These are phyloP conservation scores for Myotis davidii DNA, from an alignment of 2,113 vertebrate genomes.

Conservation along the genomic window DNA sequence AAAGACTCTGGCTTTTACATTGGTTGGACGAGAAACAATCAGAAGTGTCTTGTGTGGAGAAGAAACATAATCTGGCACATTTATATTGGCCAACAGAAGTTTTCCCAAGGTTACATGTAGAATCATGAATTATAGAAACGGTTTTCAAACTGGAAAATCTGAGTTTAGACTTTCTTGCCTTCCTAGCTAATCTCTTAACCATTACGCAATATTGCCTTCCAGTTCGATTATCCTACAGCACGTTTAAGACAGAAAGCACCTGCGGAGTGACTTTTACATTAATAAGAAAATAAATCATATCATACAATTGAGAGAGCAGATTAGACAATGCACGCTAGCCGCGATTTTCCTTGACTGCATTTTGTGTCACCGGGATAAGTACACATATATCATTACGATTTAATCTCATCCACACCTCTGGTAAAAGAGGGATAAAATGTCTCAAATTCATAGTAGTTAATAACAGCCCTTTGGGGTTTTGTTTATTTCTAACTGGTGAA, in stretches of 20 bases:
- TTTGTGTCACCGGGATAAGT: neutral
- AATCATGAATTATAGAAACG: neutral
- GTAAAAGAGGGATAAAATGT: conserved; percentile 13
- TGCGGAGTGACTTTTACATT: neutral
- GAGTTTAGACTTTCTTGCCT: neutral
- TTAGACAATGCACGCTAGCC: neutral
- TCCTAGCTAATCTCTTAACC: neutral
- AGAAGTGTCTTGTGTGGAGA: neutral
- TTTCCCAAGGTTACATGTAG: neutral
- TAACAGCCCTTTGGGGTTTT: conserved; percentile 40
- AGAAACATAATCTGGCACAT: neutral
- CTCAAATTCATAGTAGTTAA: conserved; percentile 25
- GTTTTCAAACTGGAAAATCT: neutral
- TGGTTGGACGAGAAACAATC: neutral
- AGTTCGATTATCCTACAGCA: neutral
- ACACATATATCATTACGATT: neutral
- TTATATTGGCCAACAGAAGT: neutral
- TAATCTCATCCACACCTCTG: conserved; percentile 8
- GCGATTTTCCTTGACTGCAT: neutral
- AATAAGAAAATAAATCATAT: neutral
- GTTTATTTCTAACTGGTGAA: conserved; percentile 63
- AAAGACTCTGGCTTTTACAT: neutral
- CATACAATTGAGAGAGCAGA: neutral
- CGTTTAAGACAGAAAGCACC: neutral
- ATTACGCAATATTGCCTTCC: neutral